These are phyloP conservation scores for Drosophila melanica DNA, from an alignment of 1,140 invertebrate genomes.

Conservation along the genomic window DNA sequence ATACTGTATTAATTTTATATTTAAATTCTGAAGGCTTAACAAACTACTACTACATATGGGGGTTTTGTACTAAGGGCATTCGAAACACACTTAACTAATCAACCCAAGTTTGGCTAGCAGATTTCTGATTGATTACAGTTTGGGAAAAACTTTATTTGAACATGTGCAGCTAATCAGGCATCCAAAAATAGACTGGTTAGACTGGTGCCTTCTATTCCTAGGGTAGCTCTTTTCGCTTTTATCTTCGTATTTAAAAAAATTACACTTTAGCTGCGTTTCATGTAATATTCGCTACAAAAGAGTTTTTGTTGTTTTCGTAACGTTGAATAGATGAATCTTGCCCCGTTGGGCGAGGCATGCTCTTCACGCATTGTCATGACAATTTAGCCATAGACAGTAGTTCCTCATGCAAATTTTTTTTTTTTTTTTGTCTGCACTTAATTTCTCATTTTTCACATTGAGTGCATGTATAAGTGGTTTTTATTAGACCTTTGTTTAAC, in stretches of 20 bases:
- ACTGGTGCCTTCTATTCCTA: too few relatives aligned
- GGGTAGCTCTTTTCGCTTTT: too few relatives aligned
- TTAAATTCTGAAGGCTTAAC: constrained; percentile 12
- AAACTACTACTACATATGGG: constrained; percentile 3
- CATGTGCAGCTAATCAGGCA: background rate
- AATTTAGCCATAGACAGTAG: constrained; percentile 11
- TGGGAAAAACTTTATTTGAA: constrained; percentile 5
- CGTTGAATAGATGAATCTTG: background rate
- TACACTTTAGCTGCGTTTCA: background rate
- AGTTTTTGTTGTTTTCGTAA: background rate
- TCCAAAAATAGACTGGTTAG: constrained; percentile 3
- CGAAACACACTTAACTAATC: background rate
- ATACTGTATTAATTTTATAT: constrained; percentile 1
- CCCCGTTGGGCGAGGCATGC: background rate
- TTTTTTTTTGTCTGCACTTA: background rate
- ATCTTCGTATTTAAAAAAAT: background rate
- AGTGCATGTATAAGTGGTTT: constrained; percentile 1
- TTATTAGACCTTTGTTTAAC: background rate
- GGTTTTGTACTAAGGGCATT: background rate
- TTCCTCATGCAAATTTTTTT: background rate
- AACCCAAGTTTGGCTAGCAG: background rate
- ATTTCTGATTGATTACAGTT: constrained; percentile 20
- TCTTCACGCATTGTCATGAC: constrained; percentile 4
- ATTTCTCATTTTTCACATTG: background rate
- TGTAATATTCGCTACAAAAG: background rate